A percentile compares a stretch with the other conserved stretches of the same genome.
phyloP scores from a whole-genome alignment of 2,113 vertebrate species.

The Antigone vipio region DNA sequence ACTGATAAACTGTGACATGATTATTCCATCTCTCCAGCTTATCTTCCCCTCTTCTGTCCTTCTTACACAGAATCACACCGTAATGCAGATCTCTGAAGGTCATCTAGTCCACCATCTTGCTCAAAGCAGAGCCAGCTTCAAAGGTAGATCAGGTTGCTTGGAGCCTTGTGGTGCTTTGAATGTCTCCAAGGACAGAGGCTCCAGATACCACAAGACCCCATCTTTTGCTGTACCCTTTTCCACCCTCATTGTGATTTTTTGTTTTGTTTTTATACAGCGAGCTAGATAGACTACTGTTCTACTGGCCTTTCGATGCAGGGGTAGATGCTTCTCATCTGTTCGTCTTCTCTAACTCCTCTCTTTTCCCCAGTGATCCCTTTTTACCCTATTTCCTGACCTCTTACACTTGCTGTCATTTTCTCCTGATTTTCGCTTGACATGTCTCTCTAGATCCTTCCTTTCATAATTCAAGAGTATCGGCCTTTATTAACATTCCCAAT shows the following conservation, averaged over 20 bases:
- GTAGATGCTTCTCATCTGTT: neutral
- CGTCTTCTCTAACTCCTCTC: neutral
- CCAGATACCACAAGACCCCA: neutral
- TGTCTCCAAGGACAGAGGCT: neutral
- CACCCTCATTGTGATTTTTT: neutral
- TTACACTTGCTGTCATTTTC: neutral
- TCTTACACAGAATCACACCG: neutral
- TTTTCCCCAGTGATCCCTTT: neutral
- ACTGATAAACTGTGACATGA: neutral
- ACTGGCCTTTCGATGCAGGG: neutral
- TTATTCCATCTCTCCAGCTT: neutral
- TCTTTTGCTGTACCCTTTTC: neutral
- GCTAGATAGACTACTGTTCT: neutral
- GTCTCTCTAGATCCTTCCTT: neutral
- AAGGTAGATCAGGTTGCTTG: neutral
- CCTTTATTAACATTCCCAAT: neutral
- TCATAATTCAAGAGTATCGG: neutral
- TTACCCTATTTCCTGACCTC: neutral
- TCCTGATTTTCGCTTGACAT: neutral
- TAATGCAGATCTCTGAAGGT: neutral
- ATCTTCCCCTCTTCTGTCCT: neutral
- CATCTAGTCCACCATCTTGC: neutral
- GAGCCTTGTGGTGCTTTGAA: fast-evolving
- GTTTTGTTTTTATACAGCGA: neutral
- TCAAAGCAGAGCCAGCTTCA: neutral